Evolutionary conservation across 2,888 invertebrate genomes (phyloP), one percentile per base, ranked within the genome.

Genomic region (Papilio protenor): DNA sequence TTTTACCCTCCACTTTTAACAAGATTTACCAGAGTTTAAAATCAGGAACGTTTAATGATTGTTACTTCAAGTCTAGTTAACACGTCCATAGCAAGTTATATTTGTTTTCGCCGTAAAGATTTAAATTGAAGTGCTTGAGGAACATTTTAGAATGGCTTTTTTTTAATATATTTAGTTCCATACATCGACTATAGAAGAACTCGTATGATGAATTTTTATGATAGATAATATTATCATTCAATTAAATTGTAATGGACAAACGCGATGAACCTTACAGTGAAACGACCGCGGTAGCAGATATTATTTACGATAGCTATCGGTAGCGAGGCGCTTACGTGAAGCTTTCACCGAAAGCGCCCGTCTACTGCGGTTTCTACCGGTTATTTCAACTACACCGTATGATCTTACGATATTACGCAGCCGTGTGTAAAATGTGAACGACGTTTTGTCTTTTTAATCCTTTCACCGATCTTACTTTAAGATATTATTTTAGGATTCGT

Each of bases 291-390:
- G 81, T 73, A 80, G 80, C 78, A 81, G 80, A 81, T 80, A 81
- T 66, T 66, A 66, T 80, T 81, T 82, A 83, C 80, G 79, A 77
- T 73, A 78, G 81, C 79, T 79, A 81, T 77, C 78, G 79, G 81
- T 81, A 79, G 80, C 80, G 78, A 80, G 45, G 66, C 45, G 66
- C 66, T 66, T 66, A 66, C 74, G 75, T 79, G 80, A 74, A 73
- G 82, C 81, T 81, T 82, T 82, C 81, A 82, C 82, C 80, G 78
- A 81, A 79, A 81, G 79, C 79, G 23, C 21, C 47, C 73, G 47
- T 23, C 61, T 61, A 47, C 61, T 47, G 73, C 66, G 66, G 40
- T 66, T n/a, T 21, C 73, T 61, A 74, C 73, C 59, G 59, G 73
- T 74, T 73, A 59, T n/a, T 40, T 59, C 64, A 40, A 66, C 23